These are phyloP conservation scores for Cossypha polioptera DNA, from an alignment of 2,797 vertebrate species.

Conservation along the genomic window DNA sequence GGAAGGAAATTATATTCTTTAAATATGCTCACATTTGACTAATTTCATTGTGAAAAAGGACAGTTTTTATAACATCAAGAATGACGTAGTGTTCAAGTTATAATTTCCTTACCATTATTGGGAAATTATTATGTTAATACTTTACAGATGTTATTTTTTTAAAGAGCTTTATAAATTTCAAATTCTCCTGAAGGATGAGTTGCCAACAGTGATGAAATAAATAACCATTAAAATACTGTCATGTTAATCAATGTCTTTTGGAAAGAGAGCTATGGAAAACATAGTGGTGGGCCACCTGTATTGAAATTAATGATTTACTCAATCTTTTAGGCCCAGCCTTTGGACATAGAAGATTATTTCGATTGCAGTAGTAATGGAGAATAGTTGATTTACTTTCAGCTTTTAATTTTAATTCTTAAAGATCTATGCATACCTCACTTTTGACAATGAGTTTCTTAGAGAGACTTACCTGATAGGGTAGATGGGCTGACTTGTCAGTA, in stretches of 20 bases:
- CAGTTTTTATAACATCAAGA: neutral
- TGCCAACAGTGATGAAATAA: slow-evolving; percentile 21
- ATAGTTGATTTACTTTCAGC: neutral
- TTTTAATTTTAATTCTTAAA: neutral
- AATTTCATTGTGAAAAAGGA: neutral
- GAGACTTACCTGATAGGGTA: neutral
- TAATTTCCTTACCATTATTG: neutral
- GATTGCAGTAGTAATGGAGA: neutral
- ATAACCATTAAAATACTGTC: neutral
- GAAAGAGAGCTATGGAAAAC: neutral
- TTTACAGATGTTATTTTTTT: slow-evolving; percentile 22
- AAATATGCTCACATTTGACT: neutral
- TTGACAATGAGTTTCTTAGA: neutral
- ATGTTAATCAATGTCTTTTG: slow-evolving; percentile 6
- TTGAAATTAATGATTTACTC: neutral
- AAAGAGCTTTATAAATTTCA: neutral
- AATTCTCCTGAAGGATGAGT: neutral
- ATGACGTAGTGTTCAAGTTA: neutral
- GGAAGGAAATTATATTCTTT: neutral
- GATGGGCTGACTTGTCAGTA: neutral
- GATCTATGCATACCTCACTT: neutral
- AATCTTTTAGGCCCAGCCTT: neutral
- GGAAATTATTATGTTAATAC: slow-evolving; percentile 11
- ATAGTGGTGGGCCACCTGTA: neutral
- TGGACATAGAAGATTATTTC: slow-evolving; percentile 7